A percentile compares a stretch with the other conserved stretches of the same genome.
phyloP scores from a whole-genome alignment of 2,797 vertebrate genomes.

The Phalanger gymnotis region DNA sequence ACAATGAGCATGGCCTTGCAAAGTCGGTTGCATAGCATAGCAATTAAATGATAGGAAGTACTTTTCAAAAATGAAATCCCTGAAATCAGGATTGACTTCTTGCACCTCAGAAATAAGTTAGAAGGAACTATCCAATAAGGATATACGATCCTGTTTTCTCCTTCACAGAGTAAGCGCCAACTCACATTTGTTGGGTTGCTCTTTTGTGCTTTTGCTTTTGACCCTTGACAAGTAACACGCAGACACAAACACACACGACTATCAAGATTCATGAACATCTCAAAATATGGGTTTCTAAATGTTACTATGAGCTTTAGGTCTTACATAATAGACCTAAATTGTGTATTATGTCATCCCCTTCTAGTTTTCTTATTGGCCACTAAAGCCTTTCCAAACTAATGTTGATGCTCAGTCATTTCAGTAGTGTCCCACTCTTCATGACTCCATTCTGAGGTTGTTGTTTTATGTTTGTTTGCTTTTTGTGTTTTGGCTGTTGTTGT shows the following conservation, averaged over 20 bases:
- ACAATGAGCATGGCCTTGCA: conserved; percentile 64
- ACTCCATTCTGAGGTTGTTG: not conserved
- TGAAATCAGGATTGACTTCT: not conserved
- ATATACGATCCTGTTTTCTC: not conserved
- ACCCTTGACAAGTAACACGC: not conserved
- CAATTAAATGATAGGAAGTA: conserved; percentile 59
- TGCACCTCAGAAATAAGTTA: conserved; percentile 1
- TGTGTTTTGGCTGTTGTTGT: no score
- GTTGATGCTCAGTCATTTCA: not conserved
- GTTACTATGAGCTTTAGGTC: not conserved
- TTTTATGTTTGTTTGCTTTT: no score
- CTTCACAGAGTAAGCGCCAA: not conserved
- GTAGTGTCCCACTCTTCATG: not conserved
- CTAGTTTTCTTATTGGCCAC: not conserved
- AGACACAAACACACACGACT: not conserved
- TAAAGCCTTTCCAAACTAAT: not conserved
- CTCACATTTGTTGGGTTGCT: not conserved
- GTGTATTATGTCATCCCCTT: not conserved
- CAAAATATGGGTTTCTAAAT: not conserved
- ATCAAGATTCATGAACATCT: not conserved
- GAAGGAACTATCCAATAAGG: not conserved
- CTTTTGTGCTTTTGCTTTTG: not conserved
- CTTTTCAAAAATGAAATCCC: conserved; percentile 18
- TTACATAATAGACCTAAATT: not conserved
- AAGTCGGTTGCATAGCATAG: conserved; percentile 60